Evolutionary conservation across 2,797 vertebrate genomes (phyloP), one percentile per base, ranked within the genome.

Genomic region (Silurus lanzhouensis): DNA sequence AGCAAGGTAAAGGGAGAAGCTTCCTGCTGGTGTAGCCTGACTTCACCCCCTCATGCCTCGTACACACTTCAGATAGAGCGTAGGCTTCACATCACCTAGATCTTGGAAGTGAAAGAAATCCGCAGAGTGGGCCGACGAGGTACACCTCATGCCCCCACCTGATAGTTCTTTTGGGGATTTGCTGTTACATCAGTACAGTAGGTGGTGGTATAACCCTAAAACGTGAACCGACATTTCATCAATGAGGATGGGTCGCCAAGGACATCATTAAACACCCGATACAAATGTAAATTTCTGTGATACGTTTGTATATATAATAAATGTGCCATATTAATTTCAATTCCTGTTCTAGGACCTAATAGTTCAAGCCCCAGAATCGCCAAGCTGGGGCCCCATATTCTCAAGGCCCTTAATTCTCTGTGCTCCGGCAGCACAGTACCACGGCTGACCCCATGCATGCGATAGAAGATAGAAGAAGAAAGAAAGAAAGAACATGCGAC

Each of bases 1-100:
- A 90, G 91, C 90, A 91, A 93, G 92, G 93, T 90, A 91, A 67
- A 90, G 91, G 88, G 88, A 90, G 90, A 88, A 91, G 44, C 91
- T 89, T 82, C 48, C 79, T 75, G 44, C 57, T 64, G 81, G 61
- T 44, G 27, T 75, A 58, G 71, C 79, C 84, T 82, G 84, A 61
- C 52, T 82, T 82, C 79, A 72, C 78, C 78, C 78, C 61, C 77
- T 63, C 77, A 79, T 52, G 48, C 48, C 77, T 79, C 60, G 22
- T 64, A 48, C 78, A 81, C 61, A 31, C 61, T 81, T 81, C 63
- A 66, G 13, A 80, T 22, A 52, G 78, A 80, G 60, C 44, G 60
- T 64, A 80, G 61, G 61, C 44, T 48, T 46, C 61, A 48, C 44
- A 13, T 81, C 61, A 67, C 44, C 31, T 58, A 58, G 10, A 44